Base-by-base conservation (phyloP, 2,113 vertebrate genomes). In the Fukomys damarensis region DNA sequence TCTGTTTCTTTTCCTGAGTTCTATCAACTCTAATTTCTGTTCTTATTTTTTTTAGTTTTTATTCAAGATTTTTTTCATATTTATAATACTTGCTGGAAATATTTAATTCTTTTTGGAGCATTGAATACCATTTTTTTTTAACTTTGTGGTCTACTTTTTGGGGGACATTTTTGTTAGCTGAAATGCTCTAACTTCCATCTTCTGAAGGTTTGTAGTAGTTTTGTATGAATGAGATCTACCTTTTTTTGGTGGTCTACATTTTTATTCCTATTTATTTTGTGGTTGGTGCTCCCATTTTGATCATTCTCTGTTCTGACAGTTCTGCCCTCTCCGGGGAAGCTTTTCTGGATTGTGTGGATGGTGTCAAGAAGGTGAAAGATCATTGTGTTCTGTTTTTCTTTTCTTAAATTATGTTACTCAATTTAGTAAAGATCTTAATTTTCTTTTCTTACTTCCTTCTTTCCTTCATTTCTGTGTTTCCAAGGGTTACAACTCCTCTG, bases 221-320 rank as follows among this genome's bases (percentile, higher is more conserved):
- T 86, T 95, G 0, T 35, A 22, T 72, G 56, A 12, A 81, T 63
- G n/a, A 16, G 9, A 30, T 63, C 26, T 65, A 16, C 12, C 28
- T 66, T 35, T 66, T 66, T 35, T 35, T 35, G 32, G 32, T 66
- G 54, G 30, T 72, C 35, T 61, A 24, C 35, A 41, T 54, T 82
- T 77, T 58, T 43, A 56, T 83, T 79, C 26, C 16, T 79, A 54
- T 26, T 74, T 8, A 77, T 66, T 84, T 82, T 87, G 76, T 93
- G 59, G 52, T 70, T 43, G 59, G 14, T 56, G n/a, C 5, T 91
- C 19, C 66, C 59, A 66, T 35, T 58, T 54, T 77, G 74, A 17
- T 56, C 89, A 17, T 68, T 95, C 54, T 89, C 16, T 82, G 19
- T 92, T 88, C 32, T 92, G 82, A 76, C n/a, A 82, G 24, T 80